phyloP scores from a whole-genome alignment of 2,113 vertebrate species.

The Phalacrocorax brasilianus region DNA sequence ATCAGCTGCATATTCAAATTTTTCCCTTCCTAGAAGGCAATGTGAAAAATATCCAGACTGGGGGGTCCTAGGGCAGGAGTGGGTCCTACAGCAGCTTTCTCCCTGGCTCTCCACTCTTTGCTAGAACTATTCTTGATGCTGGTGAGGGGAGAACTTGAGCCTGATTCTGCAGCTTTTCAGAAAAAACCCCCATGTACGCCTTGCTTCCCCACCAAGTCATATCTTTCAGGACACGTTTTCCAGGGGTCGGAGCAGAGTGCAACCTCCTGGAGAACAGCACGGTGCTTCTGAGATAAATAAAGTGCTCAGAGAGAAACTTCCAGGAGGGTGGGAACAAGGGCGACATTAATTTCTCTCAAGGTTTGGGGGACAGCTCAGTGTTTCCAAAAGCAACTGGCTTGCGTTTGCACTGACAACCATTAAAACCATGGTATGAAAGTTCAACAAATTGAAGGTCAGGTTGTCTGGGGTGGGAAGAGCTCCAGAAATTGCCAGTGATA shows the following conservation, averaged over 20 bases:
- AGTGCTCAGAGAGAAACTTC: not conserved
- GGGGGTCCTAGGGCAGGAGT: not conserved
- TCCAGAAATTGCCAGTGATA: not conserved
- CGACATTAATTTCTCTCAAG: not conserved
- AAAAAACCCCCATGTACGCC: not conserved
- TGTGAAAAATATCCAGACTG: not conserved
- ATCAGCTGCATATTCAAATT: not conserved
- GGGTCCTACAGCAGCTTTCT: not conserved
- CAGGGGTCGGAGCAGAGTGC: not conserved
- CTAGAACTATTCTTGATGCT: not conserved
- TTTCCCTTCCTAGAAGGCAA: not conserved
- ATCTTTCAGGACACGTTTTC: not conserved
- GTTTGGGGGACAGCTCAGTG: not conserved
- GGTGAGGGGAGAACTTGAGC: not conserved
- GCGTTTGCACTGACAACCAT: not conserved
- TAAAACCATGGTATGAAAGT: not conserved
- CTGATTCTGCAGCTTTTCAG: not conserved
- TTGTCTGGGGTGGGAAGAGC: not conserved
- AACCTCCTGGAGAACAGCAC: not conserved
- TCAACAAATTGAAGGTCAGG: not conserved
- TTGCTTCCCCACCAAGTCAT: not conserved
- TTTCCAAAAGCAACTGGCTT: not conserved
- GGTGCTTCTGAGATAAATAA: not conserved
- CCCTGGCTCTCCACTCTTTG: not conserved
- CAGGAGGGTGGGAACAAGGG: not conserved